phyloP scores from a whole-genome alignment of 2,888 invertebrate species.

The Protodeltote pygarga region DNA sequence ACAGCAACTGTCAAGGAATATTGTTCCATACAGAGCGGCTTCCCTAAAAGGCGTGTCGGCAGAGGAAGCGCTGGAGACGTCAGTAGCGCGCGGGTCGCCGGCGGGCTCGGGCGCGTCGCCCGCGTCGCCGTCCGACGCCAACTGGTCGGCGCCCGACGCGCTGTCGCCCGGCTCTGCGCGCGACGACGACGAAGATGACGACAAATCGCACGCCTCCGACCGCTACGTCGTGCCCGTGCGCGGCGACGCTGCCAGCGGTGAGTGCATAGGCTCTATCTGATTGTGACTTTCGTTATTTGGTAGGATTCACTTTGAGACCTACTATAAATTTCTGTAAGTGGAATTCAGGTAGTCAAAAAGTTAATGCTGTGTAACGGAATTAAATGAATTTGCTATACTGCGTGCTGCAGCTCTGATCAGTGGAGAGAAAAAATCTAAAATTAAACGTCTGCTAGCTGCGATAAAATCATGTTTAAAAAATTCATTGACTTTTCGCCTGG shows the following conservation, averaged over 20 bases:
- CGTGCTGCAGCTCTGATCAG: too few relatives aligned
- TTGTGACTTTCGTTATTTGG: too few relatives aligned
- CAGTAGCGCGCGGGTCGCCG: conserved; percentile 36
- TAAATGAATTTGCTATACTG: too few relatives aligned
- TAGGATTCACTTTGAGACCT: too few relatives aligned
- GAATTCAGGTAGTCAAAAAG: too few relatives aligned
- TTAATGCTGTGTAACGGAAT: too few relatives aligned
- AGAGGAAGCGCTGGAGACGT: conserved; percentile 52
- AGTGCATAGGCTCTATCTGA: too few relatives aligned
- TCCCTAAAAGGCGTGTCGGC: conserved; percentile 65
- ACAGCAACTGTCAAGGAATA: background rate
- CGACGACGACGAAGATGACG: conserved; percentile 68
- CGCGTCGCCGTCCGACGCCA: conserved; percentile 59
- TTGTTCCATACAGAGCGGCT: conserved; percentile 66
- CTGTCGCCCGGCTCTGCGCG: conserved; percentile 75
- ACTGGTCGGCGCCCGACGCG: conserved; percentile 75
- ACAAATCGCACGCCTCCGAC: conserved; percentile 51
- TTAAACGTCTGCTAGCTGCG: too few relatives aligned
- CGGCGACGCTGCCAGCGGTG: conserved; percentile 58
- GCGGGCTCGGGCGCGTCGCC: conserved; percentile 68
- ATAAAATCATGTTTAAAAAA: too few relatives aligned
- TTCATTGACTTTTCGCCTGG: too few relatives aligned
- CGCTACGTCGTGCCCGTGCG: conserved; percentile 66
- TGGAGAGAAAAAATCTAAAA: too few relatives aligned
- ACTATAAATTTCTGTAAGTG: too few relatives aligned